These are phyloP conservation scores for Antrozous pallidus DNA, from an alignment of 2,797 vertebrate species.

Conservation along the genomic window DNA sequence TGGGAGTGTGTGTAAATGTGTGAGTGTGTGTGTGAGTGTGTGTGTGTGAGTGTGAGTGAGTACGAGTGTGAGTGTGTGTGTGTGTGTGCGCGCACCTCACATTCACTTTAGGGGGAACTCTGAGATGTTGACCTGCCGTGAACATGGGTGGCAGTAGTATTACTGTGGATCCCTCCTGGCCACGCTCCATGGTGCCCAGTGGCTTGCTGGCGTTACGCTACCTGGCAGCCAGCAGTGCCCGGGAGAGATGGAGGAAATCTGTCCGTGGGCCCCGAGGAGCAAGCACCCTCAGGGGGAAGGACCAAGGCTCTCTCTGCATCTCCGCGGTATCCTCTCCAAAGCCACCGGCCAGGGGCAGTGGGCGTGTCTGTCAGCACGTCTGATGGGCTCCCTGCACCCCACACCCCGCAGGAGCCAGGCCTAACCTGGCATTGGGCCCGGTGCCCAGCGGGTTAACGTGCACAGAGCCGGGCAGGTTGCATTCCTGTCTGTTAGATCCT, in stretches of 20 bases:
- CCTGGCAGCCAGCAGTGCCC: neutral
- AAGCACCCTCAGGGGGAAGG: fast-evolving
- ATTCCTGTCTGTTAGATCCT: constrained; percentile 45
- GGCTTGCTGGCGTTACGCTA: neutral
- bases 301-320: neutral
- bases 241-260: neutral
- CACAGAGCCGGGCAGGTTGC: neutral
- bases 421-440: fast-evolving
- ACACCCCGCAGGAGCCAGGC: neutral
- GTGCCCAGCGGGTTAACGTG: neutral
- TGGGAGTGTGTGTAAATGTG: no score
- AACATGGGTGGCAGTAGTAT: neutral
- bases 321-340: neutral
- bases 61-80: neutral
- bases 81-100: neutral
- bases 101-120: neutral
- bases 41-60: no score
- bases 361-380: no score
- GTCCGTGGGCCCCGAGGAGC: fast-evolving
- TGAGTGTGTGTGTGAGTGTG: no score
- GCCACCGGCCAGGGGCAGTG: neutral
- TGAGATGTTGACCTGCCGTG: fast-evolving
- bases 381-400: neutral
- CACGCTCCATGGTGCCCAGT: fast-evolving
- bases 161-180: fast-evolving